These are phyloP conservation scores for Hoplostethus atlanticus DNA, from an alignment of 2,797 vertebrate species.

Conservation along the genomic window DNA sequence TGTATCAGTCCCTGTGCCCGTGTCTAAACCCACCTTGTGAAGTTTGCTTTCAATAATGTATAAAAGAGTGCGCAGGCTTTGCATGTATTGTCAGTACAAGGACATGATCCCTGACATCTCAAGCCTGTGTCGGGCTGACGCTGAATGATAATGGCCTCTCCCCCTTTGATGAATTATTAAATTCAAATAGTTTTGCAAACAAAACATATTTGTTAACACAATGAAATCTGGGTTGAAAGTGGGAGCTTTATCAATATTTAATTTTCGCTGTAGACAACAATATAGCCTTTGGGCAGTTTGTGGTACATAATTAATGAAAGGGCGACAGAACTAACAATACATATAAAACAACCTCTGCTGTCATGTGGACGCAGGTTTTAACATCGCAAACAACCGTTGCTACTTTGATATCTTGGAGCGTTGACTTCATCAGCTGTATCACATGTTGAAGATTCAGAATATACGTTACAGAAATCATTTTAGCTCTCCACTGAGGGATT, in stretches of 20 bases:
- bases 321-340: conserved; percentile 62
- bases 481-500: conserved; percentile 3
- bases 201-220: conserved; percentile 87
- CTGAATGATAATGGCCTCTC: conserved; percentile 80
- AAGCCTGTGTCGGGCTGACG: conserved; percentile 56
- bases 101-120: conserved; percentile 81
- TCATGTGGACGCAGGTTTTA: conserved; percentile 49
- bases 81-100: conserved; percentile 74
- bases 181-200: conserved; percentile 82
- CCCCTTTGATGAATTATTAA: conserved; percentile 82
- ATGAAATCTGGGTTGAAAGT: conserved; percentile 80
- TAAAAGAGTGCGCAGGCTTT: conserved; percentile 75
- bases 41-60: conserved; percentile 81
- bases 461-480: conserved; percentile 19
- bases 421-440: background rate
- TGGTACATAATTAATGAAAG: conserved; percentile 81
- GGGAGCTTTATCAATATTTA: conserved; percentile 83
- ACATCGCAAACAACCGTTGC: conserved; percentile 24
- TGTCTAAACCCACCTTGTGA: conserved; percentile 67
- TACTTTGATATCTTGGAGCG: conserved; percentile 7
- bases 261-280: conserved; percentile 80
- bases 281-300: conserved; percentile 77
- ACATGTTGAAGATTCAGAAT: conserved; percentile 14
- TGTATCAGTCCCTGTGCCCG: conserved; percentile 67
- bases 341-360: conserved; percentile 45